A percentile compares a stretch with the other conserved stretches of the same genome.
Conservation (phyloP, 2,113 vertebrate genomes). For the Hippocampus mohnikei region DNA sequence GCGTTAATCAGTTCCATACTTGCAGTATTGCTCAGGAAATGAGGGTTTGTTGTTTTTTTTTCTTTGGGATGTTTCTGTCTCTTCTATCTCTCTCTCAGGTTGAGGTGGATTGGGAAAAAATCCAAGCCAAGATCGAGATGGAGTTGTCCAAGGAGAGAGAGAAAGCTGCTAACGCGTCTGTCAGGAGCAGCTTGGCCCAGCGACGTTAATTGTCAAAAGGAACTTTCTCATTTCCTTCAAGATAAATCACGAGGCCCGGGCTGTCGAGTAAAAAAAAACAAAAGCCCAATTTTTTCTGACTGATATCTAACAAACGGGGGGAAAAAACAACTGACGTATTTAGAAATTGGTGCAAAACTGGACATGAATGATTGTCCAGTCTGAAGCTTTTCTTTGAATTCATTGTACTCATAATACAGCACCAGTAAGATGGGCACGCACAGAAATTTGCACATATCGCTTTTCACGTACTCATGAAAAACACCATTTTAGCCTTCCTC, state of each 20-base stretch:
- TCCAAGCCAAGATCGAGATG: slow-evolving; percentile 93
- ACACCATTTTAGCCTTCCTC: slow-evolving; percentile 18
- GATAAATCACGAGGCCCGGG: not conserved
- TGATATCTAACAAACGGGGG: not conserved
- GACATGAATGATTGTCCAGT: not conserved
- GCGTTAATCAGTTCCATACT: slow-evolving; percentile 7
- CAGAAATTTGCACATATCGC: not conserved
- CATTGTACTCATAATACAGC: not conserved
- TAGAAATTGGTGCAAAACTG: not conserved
- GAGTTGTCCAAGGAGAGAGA: slow-evolving; percentile 88
- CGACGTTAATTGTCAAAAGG: slow-evolving; percentile 47
- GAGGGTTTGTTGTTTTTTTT: slow-evolving; percentile 8
- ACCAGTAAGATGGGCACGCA: not conserved
- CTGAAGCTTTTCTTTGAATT: not conserved
- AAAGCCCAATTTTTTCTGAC: not conserved
- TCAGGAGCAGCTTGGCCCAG: slow-evolving; percentile 62
- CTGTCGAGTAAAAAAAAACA: not conserved
- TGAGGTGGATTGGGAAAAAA: slow-evolving; percentile 94
- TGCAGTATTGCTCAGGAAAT: slow-evolving; percentile 6
- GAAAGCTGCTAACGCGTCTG: slow-evolving; percentile 63
- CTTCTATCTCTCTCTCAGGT: slow-evolving; percentile 71
- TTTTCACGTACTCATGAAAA: not conserved
- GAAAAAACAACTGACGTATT: not conserved
- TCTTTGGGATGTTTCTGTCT: slow-evolving; percentile 13
- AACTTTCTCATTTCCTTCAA: slow-evolving; percentile 6